Percentiles rank a stretch among this genome's conserved stretches.
Conservation (phyloP, 2,888 invertebrate genomes). For the Pseudococcus jackbeardsleyi region DNA sequence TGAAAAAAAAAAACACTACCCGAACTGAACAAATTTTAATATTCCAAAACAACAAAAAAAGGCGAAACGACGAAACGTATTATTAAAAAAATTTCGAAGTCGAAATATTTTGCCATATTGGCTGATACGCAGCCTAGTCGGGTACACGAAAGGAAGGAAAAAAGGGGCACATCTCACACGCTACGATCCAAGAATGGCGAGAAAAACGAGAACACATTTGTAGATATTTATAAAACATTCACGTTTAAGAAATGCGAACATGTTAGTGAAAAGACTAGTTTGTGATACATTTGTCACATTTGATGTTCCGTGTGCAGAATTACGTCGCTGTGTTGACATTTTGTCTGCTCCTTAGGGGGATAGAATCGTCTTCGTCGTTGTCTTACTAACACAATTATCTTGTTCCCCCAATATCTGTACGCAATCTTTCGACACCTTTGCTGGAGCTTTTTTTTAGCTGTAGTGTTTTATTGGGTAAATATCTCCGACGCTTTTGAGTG, state of each 20-base stretch:
- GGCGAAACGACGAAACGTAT: not conserved
- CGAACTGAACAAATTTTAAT: not conserved
- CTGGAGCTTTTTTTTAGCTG: not conserved
- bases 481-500: not conserved
- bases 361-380: constrained; percentile 63
- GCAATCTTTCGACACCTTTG: constrained; percentile 55
- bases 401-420: constrained; percentile 49
- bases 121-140: too few relatives aligned
- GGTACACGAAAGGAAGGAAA: too few relatives aligned
- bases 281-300: constrained; percentile 64
- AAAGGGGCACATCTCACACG: too few relatives aligned
- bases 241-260: constrained; percentile 56
- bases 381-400: constrained; percentile 65
- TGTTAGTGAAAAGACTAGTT: constrained; percentile 56
- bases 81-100: not conserved
- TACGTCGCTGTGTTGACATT: constrained; percentile 59
- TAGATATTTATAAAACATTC: constrained; percentile 54
- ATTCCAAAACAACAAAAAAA: not conserved
- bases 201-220: constrained; percentile 13
- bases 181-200: too few relatives aligned
- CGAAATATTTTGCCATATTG: constrained; percentile 2
- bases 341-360: constrained; percentile 60
- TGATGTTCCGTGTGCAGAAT: constrained; percentile 63
- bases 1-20: too few relatives aligned
- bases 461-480: not conserved